A percentile compares a stretch with the other conserved stretches of the same genome.
Evolutionary conservation across 2,888 invertebrate species (phyloP).

Genomic region (Hyles lineata): DNA sequence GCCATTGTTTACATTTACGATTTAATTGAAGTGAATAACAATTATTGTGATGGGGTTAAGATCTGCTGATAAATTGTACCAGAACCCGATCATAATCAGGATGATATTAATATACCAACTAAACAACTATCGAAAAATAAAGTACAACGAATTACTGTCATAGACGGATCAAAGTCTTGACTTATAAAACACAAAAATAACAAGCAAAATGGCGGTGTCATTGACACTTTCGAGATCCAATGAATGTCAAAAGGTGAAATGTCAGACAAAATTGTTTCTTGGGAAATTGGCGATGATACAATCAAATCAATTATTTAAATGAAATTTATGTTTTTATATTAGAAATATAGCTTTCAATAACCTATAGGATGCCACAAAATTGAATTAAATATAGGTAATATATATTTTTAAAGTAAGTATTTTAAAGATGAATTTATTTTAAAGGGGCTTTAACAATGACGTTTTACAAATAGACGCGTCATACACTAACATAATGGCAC

Average conservation of each 20-base stretch:
- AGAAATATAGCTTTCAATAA: not conserved
- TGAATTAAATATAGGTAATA: too few species aligned
- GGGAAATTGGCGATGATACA: not conserved
- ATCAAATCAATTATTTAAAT: not conserved
- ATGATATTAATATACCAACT: not conserved
- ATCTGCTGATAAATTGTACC: too few species aligned
- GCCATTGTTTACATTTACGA: too few species aligned
- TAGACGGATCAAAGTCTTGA: not conserved
- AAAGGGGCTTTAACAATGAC: too few species aligned
- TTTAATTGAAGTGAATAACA: too few species aligned
- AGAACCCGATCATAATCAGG: not conserved
- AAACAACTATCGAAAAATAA: not conserved
- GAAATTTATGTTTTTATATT: not conserved
- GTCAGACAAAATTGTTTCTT: not conserved
- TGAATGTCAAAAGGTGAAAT: constrained; percentile 19
- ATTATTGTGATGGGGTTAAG: too few species aligned
- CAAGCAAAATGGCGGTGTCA: constrained; percentile 6
- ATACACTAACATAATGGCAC: too few species aligned
- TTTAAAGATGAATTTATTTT: too few species aligned
- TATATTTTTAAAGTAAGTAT: too few species aligned
- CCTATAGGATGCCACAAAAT: too few species aligned
- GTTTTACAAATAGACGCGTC: too few species aligned
- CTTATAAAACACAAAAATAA: not conserved
- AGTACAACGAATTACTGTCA: not conserved
- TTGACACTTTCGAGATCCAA: not conserved